Evolutionary conservation across 2,113 vertebrate species (phyloP).

Genomic region (Globicephala melas): DNA sequence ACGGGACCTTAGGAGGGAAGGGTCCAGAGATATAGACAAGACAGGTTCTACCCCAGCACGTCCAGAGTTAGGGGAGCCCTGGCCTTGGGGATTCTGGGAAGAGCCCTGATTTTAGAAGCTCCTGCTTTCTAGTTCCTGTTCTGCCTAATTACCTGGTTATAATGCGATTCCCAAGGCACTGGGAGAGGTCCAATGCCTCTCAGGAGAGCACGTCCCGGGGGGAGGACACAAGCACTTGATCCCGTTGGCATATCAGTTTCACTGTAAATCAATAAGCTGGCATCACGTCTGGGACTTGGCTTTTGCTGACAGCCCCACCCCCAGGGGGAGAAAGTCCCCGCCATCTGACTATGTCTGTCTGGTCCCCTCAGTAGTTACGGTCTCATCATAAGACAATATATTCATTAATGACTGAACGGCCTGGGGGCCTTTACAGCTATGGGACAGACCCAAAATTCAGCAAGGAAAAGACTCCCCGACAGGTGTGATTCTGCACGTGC

Average conservation of each 20-base stretch:
- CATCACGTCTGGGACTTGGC: neutral
- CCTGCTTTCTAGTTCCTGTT: neutral
- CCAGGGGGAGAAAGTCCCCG: neutral
- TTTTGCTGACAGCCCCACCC: neutral
- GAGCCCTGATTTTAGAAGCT: neutral
- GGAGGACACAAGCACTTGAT: neutral
- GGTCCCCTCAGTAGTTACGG: neutral
- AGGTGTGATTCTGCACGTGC: neutral
- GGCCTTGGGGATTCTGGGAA: neutral
- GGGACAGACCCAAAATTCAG: neutral
- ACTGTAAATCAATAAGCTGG: neutral
- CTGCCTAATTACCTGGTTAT: neutral
- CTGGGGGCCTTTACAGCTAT: neutral
- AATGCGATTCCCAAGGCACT: accelerated
- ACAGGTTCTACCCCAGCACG: neutral
- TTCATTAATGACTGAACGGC: neutral
- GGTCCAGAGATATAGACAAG: neutral
- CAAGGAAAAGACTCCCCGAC: neutral
- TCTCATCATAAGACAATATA: neutral
- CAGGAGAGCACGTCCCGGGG: neutral
- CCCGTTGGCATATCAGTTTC: neutral
- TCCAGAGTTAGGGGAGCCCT: neutral
- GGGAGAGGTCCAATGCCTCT: neutral
- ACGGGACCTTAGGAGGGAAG: neutral
- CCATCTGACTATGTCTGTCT: neutral